These are phyloP conservation scores for Drosophila bipectinata DNA, from an alignment of 1,140 invertebrate species.

Conservation along the genomic window DNA sequence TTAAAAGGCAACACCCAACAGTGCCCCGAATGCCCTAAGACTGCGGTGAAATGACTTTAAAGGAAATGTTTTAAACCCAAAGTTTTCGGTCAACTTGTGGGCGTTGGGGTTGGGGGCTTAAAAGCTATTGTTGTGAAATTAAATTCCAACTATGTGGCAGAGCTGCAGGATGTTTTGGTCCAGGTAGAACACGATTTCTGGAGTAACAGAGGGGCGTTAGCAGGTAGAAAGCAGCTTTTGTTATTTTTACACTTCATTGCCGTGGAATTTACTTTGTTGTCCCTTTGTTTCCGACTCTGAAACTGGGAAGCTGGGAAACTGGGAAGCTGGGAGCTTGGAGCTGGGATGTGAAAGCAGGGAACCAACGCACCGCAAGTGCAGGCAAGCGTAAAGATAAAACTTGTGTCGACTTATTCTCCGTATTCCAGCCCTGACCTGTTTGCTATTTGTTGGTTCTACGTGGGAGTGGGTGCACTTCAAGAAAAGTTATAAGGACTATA, in stretches of 20 bases:
- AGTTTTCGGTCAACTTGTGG: slow-evolving; percentile 53
- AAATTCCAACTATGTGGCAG: slow-evolving; percentile 58
- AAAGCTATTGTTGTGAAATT: slow-evolving; percentile 63
- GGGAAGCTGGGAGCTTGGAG: background rate
- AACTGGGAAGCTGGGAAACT: background rate
- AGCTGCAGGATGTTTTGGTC: slow-evolving; percentile 23
- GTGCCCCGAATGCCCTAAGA: background rate
- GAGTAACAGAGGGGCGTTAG: no score
- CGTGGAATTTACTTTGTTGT: slow-evolving; percentile 65
- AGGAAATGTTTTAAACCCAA: slow-evolving; percentile 58
- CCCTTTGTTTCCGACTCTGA: slow-evolving; percentile 54
- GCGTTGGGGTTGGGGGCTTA: slow-evolving; percentile 6
- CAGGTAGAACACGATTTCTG: slow-evolving; percentile 25
- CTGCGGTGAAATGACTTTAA: slow-evolving; percentile 42
- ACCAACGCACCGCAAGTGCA: slow-evolving; percentile 38
- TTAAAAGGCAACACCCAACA: slow-evolving; percentile 43
- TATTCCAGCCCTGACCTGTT: slow-evolving; percentile 14
- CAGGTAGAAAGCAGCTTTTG: slow-evolving; percentile 56
- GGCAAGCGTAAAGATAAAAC: slow-evolving; percentile 66
- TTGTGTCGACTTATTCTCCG: slow-evolving; percentile 47
- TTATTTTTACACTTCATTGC: slow-evolving; percentile 69
- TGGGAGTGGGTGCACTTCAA: background rate
- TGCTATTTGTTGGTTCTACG: slow-evolving; percentile 23
- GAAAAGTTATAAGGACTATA: background rate
- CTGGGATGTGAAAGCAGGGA: background rate